Evolutionary conservation across 2,888 invertebrate genomes (phyloP), one percentile per base, ranked within the genome.

Genomic region (Byasa hedistus): DNA sequence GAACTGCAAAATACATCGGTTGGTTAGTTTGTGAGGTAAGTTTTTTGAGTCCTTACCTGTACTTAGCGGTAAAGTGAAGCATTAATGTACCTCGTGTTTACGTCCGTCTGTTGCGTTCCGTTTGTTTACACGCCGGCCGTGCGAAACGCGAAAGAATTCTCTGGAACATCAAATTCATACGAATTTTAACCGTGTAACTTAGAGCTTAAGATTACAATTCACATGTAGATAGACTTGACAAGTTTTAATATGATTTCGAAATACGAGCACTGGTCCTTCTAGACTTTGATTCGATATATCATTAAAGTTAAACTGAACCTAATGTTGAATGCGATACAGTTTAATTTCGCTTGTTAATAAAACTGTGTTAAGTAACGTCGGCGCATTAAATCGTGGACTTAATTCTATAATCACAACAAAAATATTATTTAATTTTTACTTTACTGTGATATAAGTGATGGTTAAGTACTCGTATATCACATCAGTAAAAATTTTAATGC

Each of bases 81-180:
- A 21, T 8, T n/a, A 21, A 51, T 69, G 57, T 68, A 69, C 39
- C 3, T 15, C 12, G 15, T 39, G 39, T 68, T 68, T 73, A 70
- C 67, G 66, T 58, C 52, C 73, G 82, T 84, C 80, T 83, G 83
- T 87, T 86, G 84, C 83, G 75, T 77, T 70, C 65, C 75, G 77
- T 85, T 83, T 87, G 81, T 85, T 86, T 85, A 87, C 83, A 75
- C 73, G 73, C 74, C 73, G 78, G 74, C 77, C 73, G 79, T 79
- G 77, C 73, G 70, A 57, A 66, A 61, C 39, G 54, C 54, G 52
- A 71, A 75, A 70, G 78, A 82, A 78, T 68, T 57, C 75, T 83
- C 85, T 79, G 77, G 83, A 83, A 77, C 71, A 58, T 69, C 51
- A 39, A 51, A 21, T 27, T 19, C 66, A 66, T 61, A 39, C 48